Base-by-base conservation (phyloP, 2,797 vertebrate species). In the Chaenodraco wilsoni region DNA sequence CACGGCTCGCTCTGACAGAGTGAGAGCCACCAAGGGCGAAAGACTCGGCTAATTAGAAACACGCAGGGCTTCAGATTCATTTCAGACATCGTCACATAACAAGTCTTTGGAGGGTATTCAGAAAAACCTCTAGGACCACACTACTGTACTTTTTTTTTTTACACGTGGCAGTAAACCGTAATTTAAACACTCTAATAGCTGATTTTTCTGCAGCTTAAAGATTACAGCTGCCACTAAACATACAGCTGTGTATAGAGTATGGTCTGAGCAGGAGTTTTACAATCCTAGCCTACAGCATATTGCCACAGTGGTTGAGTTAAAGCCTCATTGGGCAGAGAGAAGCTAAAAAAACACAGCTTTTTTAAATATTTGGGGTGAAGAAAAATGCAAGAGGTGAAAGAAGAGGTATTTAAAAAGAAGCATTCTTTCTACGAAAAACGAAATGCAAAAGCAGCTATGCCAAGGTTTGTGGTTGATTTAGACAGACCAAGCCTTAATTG, bases 41-140 rank as follows among this genome's bases (percentile, higher is more conserved):
- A 57, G 56, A 46, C 57, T 85, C 54, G 51, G 63, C 57, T 82
- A 90, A 90, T 89, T 87, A 83, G 72, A 85, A 87, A 81, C 84
- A 90, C 15, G 4, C 87, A 60, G 15, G 50, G 48, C 33, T 74
- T 43, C 9, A 21, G 70, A 64, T 50, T 27, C 58, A 68, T 62
- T 75, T 49, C 10, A 51, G 40, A 46, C 33, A 44, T 72, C 65
- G 49, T 27, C 21, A 43, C 10, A 27, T 41, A 67, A 70, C 59
- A 72, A 19, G 14, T 44, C 45, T 41, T 41, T 68, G 23, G 60
- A 69, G 44, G 44, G 40, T 14, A 67, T 68, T 78, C 64, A 65
- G 40, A 14, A 69, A 72, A 83, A 57, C 55, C 45, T 69, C 54
- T 61, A 3, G 49, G 45, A 72, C 50, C 21, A 51, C 65, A 59